Evolutionary conservation across 2,888 invertebrate genomes (phyloP).

Genomic region (Andrena camellia): DNA sequence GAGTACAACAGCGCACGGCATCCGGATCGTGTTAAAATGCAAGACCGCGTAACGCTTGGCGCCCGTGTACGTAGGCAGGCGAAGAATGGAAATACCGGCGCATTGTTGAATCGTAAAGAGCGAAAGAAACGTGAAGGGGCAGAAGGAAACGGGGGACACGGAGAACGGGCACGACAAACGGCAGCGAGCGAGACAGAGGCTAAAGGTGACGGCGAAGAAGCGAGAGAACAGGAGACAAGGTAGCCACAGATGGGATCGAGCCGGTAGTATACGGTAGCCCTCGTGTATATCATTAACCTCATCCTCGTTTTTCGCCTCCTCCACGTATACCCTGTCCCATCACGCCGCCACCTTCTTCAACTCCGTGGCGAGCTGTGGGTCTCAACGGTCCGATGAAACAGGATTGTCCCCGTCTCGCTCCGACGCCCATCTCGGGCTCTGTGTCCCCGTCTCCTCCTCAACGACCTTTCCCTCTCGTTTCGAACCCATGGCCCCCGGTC

Average conservation of each 20-base stretch:
- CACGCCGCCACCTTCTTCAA: constrained; percentile 61
- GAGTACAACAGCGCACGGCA: constrained; percentile 8
- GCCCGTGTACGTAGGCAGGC: constrained; percentile 16
- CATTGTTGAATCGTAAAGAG: constrained; percentile 64
- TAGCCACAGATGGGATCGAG: constrained; percentile 80
- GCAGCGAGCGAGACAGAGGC: background rate
- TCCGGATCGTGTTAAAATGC: constrained; percentile 39
- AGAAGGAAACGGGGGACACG: constrained; percentile 4
- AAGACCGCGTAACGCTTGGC: constrained; percentile 14
- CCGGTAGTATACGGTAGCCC: constrained; percentile 80
- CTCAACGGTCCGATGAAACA: constrained; percentile 77
- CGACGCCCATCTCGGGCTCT: constrained; percentile 19
- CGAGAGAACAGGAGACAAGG: constrained; percentile 62
- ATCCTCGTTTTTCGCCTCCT: constrained; percentile 81
- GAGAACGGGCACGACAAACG: background rate
- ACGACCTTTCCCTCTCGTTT: constrained; percentile 36
- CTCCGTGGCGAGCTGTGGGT: constrained; percentile 65
- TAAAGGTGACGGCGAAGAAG: constrained; percentile 10
- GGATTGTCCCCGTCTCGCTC: constrained; percentile 69
- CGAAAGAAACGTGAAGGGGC: constrained; percentile 44
- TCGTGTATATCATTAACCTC: constrained; percentile 83
- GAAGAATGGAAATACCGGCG: constrained; percentile 31
- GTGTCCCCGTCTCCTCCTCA: constrained; percentile 15
- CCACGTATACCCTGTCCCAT: constrained; percentile 63
- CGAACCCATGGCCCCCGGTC: constrained; percentile 19